Percentiles rank a stretch among this genome's conserved stretches.
These are phyloP conservation scores for Lacerta bilineata DNA, from an alignment of 2,797 vertebrate species.

Conservation along the genomic window DNA sequence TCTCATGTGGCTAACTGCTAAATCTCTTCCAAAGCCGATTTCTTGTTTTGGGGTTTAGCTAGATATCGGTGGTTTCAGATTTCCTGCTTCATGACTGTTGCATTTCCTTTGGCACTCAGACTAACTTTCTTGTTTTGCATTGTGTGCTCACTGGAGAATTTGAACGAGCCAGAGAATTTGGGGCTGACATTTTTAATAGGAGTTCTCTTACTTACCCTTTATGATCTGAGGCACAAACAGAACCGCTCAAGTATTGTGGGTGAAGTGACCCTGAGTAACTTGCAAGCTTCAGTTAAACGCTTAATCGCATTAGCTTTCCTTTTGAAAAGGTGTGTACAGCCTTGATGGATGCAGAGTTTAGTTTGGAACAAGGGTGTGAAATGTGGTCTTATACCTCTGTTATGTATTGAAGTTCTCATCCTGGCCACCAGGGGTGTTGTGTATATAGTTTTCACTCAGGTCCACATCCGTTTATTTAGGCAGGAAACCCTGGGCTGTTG, in stretches of 20 bases:
- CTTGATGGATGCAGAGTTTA: not conserved
- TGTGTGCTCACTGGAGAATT: not conserved
- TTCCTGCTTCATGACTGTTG: conserved; percentile 6
- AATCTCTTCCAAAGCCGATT: not conserved
- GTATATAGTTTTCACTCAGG: too few species aligned
- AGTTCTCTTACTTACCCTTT: not conserved
- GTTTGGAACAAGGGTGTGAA: not conserved
- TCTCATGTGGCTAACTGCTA: not conserved
- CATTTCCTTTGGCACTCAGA: conserved; percentile 1
- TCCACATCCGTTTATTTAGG: too few species aligned
- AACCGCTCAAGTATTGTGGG: not conserved
- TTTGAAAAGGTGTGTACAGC: not conserved
- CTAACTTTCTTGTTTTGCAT: not conserved
- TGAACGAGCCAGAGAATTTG: not conserved
- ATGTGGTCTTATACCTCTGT: not conserved
- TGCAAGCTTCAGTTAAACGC: conserved; percentile 1
- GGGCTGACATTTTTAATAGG: not conserved
- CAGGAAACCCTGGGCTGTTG: too few species aligned
- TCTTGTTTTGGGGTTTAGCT: not conserved
- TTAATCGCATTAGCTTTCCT: not conserved
- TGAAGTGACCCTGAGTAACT: not conserved
- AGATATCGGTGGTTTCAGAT: conserved; percentile 5
- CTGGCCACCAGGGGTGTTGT: too few species aligned
- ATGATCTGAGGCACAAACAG: not conserved
- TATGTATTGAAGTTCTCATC: too few species aligned